Evolutionary conservation across 2,888 invertebrate genomes (phyloP), one percentile per base, ranked within the genome.

Genomic region (Netelia melanura): DNA sequence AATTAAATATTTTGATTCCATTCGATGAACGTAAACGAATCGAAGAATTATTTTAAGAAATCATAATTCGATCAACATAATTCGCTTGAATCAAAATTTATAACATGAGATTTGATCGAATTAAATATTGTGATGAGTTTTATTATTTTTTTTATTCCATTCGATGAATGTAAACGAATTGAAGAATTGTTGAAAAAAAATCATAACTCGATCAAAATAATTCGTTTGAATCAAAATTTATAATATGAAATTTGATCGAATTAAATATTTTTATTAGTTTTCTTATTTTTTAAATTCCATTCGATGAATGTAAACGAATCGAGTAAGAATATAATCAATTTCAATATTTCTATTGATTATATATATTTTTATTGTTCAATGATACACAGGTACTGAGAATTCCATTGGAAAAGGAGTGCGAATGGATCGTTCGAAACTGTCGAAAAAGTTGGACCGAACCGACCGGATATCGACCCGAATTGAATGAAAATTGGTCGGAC

Each of bases 371-470:
- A 21, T 61, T 0, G 6, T 23, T 30, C 14, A 5, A 17, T 14
- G 6, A 10, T 56, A 61, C 43, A 0, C 74, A 90, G 91, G 44
- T 88, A 30, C n/a, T 91, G 89, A 95, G 95, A 81, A 94, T 95
- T 54, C 95, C 96, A 23, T 94, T 93, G 67, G 90, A 93, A 10
- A 92, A 91, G 6, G 96, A 96, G 89, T 95, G 95, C 87, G 93
- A 94, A 81, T 97, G 97, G 97, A 97, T 97, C 84, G 88, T 95
- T 44, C 94, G 94, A 8, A 95, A 96, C 88, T 97, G 97, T 90
- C 95, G 96, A 52, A 95, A 95, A 64, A 95, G 94, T 44, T 95
- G 95, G 89, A 95, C 95, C 58, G 93, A 94, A 76, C 94, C 95
- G 9, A 92, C 95, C 0, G 96, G 96, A 0, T 95, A 95, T 79